phyloP scores from a whole-genome alignment of 2,113 vertebrate species.

The Oenanthe melanoleuca region DNA sequence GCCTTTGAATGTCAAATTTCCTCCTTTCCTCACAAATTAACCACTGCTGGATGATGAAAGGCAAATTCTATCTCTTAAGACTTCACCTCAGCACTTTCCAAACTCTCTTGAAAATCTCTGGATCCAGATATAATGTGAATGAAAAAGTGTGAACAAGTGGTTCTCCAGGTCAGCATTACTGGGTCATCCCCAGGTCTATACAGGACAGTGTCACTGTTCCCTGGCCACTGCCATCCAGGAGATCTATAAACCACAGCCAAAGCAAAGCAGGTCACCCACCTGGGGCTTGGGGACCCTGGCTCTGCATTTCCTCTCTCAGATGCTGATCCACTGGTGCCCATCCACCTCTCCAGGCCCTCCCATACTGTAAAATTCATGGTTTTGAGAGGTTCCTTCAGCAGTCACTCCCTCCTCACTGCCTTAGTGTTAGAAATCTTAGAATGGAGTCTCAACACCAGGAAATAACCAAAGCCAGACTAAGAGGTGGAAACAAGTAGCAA shows the following conservation, averaged over 20 bases:
- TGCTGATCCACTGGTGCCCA: not conserved
- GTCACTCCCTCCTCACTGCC: not conserved
- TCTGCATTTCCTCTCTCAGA: not conserved
- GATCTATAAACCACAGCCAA: not conserved
- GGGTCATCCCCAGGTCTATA: not conserved
- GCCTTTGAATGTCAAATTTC: not conserved
- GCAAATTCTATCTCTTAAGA: not conserved
- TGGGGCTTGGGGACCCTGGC: not conserved
- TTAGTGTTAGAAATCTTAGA: not conserved
- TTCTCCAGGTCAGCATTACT: not conserved
- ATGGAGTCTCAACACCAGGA: accelerated
- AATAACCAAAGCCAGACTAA: not conserved
- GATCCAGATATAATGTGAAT: not conserved
- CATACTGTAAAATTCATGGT: not conserved
- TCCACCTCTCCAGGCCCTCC: not conserved
- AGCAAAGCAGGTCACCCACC: not conserved
- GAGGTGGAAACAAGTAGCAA: not conserved
- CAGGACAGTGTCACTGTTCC: not conserved
- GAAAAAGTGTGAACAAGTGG: not conserved
- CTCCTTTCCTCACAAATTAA: not conserved
- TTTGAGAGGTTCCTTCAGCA: not conserved
- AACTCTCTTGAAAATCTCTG: not conserved
- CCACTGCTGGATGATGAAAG: not conserved
- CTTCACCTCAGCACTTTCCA: not conserved
- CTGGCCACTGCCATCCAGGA: not conserved